These are phyloP conservation scores for Gavialis gangeticus DNA, from an alignment of 2,113 vertebrate species.

Conservation along the genomic window DNA sequence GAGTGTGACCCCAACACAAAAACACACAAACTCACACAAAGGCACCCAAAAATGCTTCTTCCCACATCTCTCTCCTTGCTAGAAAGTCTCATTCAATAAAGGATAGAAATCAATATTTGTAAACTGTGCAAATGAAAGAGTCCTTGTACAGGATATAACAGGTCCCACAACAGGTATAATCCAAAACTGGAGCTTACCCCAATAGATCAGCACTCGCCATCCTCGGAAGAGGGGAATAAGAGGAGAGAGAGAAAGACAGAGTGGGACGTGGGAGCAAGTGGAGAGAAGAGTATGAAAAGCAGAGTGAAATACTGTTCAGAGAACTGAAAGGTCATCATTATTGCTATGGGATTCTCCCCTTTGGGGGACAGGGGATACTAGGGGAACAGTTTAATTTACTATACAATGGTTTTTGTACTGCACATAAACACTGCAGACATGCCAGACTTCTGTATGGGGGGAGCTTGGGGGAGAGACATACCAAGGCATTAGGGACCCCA, in stretches of 20 bases:
- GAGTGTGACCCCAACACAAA: constrained; percentile 52
- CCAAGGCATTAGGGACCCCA: constrained; percentile 26
- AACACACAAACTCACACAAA: constrained; percentile 17
- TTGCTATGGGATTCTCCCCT: constrained; percentile 44
- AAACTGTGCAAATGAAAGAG: constrained; percentile 36
- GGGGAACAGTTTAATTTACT: constrained; percentile 62
- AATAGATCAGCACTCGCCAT: constrained; percentile 70
- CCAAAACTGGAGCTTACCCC: constrained; percentile 70
- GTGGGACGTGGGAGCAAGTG: constrained; percentile 66
- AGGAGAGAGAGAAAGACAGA: constrained; percentile 53
- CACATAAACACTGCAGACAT: constrained; percentile 26
- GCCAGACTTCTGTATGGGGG: constrained; percentile 21
- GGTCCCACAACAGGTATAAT: constrained; percentile 60
- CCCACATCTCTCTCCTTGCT: constrained; percentile 53
- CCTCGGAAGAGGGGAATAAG: constrained; percentile 60
- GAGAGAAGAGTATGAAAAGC: constrained; percentile 78
- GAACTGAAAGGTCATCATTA: constrained; percentile 56
- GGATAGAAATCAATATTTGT: constrained; percentile 10
- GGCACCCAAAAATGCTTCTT: constrained; percentile 67
- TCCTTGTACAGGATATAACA: constrained; percentile 61
- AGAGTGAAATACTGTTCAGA: constrained; percentile 75
- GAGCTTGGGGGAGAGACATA: constrained; percentile 20
- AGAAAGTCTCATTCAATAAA: constrained; percentile 16
- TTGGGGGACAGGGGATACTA: constrained; percentile 67
- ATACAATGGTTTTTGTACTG: constrained; percentile 53